Conservation (phyloP, 2,113 vertebrate species). For the Pterophyllum scalare region DNA sequence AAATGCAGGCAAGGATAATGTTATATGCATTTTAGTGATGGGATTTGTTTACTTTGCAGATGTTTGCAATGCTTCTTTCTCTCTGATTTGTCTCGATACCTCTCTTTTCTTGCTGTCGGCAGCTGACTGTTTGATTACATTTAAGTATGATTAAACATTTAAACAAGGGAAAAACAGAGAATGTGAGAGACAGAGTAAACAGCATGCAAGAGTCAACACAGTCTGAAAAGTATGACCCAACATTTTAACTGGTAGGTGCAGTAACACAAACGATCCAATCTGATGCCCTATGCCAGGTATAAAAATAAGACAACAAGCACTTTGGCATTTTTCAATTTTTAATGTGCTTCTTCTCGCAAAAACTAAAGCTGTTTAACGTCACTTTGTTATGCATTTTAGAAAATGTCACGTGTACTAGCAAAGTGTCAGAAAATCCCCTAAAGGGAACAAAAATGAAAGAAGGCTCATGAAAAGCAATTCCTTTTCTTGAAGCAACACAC, state of each 20-base stretch:
- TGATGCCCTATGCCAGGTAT: background rate
- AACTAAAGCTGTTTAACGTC: background rate
- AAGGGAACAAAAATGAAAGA: background rate
- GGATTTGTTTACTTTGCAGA: background rate
- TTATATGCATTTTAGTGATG: background rate
- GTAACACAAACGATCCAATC: slow-evolving; percentile 9
- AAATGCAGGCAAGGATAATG: background rate
- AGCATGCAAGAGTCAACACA: slow-evolving; percentile 22
- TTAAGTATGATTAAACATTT: slow-evolving; percentile 31
- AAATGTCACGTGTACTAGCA: slow-evolving; percentile 4
- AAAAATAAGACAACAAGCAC: background rate
- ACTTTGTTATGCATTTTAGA: slow-evolving; percentile 1
- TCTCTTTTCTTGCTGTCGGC: background rate
- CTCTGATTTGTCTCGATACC: background rate
- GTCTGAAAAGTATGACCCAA: background rate
- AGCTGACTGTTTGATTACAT: background rate
- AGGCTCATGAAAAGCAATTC: background rate
- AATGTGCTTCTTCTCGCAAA: background rate
- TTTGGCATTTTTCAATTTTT: slow-evolving; percentile 12
- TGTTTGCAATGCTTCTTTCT: background rate
- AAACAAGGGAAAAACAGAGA: background rate
- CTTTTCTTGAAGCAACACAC: background rate
- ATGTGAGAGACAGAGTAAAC: background rate
- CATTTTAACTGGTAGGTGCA: background rate
- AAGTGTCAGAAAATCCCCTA: background rate